Evolutionary conservation across 2,113 vertebrate species (phyloP).

Genomic region (Camarhynchus parvulus): DNA sequence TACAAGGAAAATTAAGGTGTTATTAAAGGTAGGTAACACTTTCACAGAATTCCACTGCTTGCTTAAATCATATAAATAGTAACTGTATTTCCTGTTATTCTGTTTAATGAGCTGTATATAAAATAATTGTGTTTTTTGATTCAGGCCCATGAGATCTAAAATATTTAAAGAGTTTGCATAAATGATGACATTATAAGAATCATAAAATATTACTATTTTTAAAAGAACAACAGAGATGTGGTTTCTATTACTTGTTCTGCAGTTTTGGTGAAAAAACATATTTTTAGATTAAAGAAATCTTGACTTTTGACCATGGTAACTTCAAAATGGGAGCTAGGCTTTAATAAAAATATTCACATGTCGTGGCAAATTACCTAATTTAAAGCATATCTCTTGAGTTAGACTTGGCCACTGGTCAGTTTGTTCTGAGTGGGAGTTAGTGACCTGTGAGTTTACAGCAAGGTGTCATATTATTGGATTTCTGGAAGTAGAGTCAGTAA

Average conservation of each 20-base stretch:
- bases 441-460: background rate
- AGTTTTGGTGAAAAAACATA: background rate
- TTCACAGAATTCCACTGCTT: background rate
- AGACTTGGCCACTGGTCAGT: rapidly evolving
- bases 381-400: background rate
- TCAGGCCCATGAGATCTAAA: background rate
- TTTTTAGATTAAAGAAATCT: background rate
- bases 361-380: background rate
- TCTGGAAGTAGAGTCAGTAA: background rate
- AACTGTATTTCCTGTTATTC: background rate
- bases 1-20: background rate
- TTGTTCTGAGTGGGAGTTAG: background rate
- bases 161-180: background rate
- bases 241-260: background rate
- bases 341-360: background rate
- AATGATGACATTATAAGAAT: background rate
- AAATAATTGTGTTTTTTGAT: background rate
- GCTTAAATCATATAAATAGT: background rate
- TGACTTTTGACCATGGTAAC: background rate
- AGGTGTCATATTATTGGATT: background rate
- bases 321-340: background rate
- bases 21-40: background rate
- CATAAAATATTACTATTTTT: background rate
- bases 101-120: background rate
- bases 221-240: background rate